A percentile compares a stretch with the other conserved stretches of the same genome.
phyloP scores from a whole-genome alignment of 1,140 invertebrate species.

The Holotrichia oblita region DNA sequence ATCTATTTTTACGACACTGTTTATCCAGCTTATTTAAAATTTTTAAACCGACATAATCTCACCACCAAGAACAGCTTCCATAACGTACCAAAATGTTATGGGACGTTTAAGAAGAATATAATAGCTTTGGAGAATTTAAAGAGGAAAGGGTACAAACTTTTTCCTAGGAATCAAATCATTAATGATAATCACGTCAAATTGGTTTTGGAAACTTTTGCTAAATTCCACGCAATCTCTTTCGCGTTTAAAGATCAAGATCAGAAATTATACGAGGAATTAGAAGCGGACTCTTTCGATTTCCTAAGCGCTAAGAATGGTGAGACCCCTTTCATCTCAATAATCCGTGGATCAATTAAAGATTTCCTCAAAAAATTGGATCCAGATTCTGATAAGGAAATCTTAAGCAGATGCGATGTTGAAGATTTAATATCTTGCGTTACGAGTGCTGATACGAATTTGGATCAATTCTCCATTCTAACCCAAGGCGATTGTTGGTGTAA shows the following conservation, averaged over 20 bases:
- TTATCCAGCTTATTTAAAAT: not conserved
- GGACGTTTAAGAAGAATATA: not conserved
- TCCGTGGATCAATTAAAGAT: not conserved
- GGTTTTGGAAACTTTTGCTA: not conserved
- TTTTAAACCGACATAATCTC: not conserved
- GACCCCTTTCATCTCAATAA: not conserved
- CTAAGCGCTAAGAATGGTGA: not conserved
- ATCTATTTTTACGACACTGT: conserved; percentile 3
- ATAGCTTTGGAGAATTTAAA: not conserved
- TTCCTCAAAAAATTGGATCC: conserved; percentile 20
- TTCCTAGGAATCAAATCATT: not conserved
- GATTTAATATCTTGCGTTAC: not conserved
- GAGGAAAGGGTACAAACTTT: not conserved
- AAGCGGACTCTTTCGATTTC: not conserved
- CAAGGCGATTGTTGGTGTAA: conserved; percentile 68
- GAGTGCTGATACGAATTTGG: conserved; percentile 16
- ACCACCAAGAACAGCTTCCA: not conserved
- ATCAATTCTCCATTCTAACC: conserved; percentile 57
- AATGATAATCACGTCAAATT: not conserved
- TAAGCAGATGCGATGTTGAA: not conserved
- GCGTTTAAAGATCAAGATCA: not conserved
- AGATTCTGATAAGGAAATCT: not conserved
- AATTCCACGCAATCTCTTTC: not conserved
- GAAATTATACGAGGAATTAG: not conserved
- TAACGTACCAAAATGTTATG: not conserved